Evolutionary conservation across 2,113 vertebrate species (phyloP), one percentile per base, ranked within the genome.

Genomic region (Platichthys stellatus): DNA sequence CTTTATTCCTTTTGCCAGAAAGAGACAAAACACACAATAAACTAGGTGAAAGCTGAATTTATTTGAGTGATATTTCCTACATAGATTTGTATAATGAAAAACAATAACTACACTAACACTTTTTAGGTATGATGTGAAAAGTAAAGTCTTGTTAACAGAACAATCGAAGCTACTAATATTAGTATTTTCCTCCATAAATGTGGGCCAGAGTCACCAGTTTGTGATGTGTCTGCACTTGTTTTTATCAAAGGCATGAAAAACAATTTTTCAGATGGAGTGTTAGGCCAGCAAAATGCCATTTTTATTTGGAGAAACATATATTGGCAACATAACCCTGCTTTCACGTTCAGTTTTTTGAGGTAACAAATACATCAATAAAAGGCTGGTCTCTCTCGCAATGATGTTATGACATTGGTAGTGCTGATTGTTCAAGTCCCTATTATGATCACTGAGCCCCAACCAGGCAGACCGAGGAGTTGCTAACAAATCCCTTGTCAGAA

Each of bases 261-360:
- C 4, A 3, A 63, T 31, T 58, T 7, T 26, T 62, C 1, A 47
- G 63, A 66, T 62, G 18, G 67, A 38, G 26, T 40, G 23, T 21
- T 56, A 54, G 51, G 24, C 31, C 23, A 26, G 17, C 5, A 15
- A 24, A 57, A 24, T 17, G 11, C 23, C 10, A 24, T 57, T 54
- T 54, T 54, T 17, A 51, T 6, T 45, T 54, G 35, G 47, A 35
- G 3, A 35, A 51, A 65, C 6, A 82, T 72, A 78, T 80, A 70
- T 17, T 21, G 63, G 51, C 15, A 63, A 54, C 13, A 65, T 43
- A 43, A 69, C 26, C 2, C 0, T 54, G 62, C 24, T 54, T 35
- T 23, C 23, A 23, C 23, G 23, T 23, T 23, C 23, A 24, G 40
- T 45, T 47, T 63, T 23, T 23, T 24, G 47, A 59, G 57, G 21